phyloP scores from a whole-genome alignment of 2,797 vertebrate species.

The Anas georgica region DNA sequence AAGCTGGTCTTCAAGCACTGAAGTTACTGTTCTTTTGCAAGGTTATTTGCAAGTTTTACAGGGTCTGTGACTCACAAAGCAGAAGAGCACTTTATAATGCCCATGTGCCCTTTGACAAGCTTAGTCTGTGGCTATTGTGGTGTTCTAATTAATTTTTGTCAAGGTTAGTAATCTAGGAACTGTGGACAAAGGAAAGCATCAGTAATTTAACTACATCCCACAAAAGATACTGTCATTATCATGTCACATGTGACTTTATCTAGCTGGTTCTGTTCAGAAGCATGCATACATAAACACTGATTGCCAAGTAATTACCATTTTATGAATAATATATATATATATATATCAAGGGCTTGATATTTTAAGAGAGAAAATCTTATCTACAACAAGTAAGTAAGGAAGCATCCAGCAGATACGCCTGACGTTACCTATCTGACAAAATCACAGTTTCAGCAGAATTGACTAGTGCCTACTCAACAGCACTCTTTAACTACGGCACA shows the following conservation, averaged over 20 bases:
- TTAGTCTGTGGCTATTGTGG: background rate
- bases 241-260: background rate
- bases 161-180: background rate
- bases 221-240: background rate
- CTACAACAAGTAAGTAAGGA: background rate
- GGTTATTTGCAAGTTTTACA: background rate
- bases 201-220: background rate
- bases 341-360: background rate
- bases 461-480: background rate
- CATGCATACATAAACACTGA: background rate
- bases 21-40: background rate
- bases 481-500: background rate
- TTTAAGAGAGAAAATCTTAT: background rate
- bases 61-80: background rate
- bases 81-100: background rate
- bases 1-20: background rate
- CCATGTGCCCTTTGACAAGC: background rate
- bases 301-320: background rate
- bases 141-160: background rate
- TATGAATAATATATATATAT: background rate
- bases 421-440: background rate
- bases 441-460: background rate
- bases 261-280: background rate
- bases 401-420: background rate
- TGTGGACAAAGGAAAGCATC: background rate